Base-by-base conservation (phyloP, 2,113 vertebrate genomes). In the Oreochromis niloticus region DNA sequence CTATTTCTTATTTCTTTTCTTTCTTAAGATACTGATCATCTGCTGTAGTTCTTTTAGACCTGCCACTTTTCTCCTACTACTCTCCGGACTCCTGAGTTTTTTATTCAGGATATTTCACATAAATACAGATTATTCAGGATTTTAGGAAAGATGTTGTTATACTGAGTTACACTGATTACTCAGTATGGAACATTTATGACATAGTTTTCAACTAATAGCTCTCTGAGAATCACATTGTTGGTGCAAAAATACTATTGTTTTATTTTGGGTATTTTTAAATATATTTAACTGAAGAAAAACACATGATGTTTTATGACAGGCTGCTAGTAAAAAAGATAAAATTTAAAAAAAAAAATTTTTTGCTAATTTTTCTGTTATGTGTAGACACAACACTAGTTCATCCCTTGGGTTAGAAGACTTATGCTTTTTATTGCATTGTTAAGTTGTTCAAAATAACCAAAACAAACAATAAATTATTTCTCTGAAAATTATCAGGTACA, bases 31-130 rank as follows among this genome's bases (percentile, higher is more conserved):
- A 66, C 0, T 39, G 34, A 39, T 66, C 19, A 66, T 39, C 34
- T 66, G 10, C 10, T 66, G 11, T 39, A n/a, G 36, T 66, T 66
- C 34, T 39, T 66, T 66, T 66, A 66, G 61, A 66, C 34, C 19
- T 39, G 61, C 19, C 34, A 13, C 61, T 13, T 24, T 71, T 71
- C 12, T 71, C n/a, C n/a, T 71, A 66, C n/a, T 43, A 71, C 39
- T 71, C n/a, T 14, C 4, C 2, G 0, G 66, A 43, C 7, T 71
- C 0, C n/a, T 6, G n/a, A 71, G 3, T 41, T 4, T 71, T 71
- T 71, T 27, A 43, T 63, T 63, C 59, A 41, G 39, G n/a, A 71
- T 71, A 9, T 71, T 41, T 66, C 61, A 63, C 59, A 63, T 34
- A 63, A 63, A 34, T 34, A 63, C 6, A 63, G 16, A 63, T 63